Conservation (phyloP, 2,797 vertebrate genomes). For the Glossophaga mutica region DNA sequence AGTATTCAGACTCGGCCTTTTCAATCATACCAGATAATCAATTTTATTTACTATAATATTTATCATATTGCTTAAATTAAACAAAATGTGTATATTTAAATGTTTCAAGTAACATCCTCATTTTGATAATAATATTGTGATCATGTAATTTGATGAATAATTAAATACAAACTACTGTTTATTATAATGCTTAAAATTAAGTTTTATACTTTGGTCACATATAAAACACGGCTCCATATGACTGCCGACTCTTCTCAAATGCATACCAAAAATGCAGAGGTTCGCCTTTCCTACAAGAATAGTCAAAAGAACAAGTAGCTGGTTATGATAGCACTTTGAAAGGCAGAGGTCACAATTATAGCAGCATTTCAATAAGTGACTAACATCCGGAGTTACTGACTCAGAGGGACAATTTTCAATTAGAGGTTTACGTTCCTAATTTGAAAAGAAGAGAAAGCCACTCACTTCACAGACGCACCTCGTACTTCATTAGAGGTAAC, state of each 20-base stretch:
- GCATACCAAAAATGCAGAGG: neutral
- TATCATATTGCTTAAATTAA: conserved; percentile 17
- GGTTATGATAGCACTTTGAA: neutral
- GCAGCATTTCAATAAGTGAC: neutral
- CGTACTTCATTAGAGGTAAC: neutral
- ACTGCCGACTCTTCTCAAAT: neutral
- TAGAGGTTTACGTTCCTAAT: neutral
- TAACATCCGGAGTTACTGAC: neutral
- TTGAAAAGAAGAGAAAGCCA: neutral
- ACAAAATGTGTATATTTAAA: neutral
- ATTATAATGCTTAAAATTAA: conserved; percentile 13
- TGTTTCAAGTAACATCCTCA: neutral
- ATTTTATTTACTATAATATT: neutral
- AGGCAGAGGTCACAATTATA: neutral
- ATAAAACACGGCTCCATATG: neutral
- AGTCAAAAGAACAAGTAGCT: neutral
- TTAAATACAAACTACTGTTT: neutral
- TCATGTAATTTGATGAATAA: neutral
- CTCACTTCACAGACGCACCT: neutral
- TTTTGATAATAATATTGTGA: neutral
- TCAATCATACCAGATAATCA: neutral
- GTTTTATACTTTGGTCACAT: neutral
- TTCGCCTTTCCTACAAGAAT: neutral
- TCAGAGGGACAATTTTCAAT: neutral
- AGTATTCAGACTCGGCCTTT: neutral